These are phyloP conservation scores for Cephus nigrinus DNA, from an alignment of 2,888 invertebrate genomes.

Conservation along the genomic window DNA sequence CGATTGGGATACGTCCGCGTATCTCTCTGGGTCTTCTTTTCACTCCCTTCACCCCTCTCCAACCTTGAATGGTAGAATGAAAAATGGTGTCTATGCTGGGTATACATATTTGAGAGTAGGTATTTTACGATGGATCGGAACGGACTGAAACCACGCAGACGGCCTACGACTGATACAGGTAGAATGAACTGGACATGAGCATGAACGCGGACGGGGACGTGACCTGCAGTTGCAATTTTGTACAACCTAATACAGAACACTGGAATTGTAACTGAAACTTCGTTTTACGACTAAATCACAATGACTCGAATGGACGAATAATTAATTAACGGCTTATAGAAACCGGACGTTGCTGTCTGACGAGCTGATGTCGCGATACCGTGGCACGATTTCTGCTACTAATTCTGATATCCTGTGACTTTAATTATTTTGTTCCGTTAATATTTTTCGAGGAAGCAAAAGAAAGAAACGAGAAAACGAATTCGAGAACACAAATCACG, in stretches of 20 bases:
- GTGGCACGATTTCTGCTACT: conserved; percentile 50
- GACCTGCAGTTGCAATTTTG: neutral
- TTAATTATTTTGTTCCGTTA: neutral
- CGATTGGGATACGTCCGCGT: neutral
- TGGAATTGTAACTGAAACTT: neutral
- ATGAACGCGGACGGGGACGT: neutral
- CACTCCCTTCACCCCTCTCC: neutral
- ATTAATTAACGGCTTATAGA: neutral
- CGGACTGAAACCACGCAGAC: neutral
- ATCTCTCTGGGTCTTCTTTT: neutral
- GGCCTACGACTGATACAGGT: neutral
- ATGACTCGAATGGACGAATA: neutral
- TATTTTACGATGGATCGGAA: neutral
- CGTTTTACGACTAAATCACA: neutral
- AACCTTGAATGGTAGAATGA: neutral
- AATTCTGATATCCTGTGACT: neutral
- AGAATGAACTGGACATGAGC: neutral
- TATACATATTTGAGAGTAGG: neutral
- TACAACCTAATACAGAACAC: neutral
- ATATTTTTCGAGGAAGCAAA: neutral
- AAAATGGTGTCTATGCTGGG: neutral
- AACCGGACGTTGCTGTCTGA: neutral
- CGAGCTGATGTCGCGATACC: conserved; percentile 49
- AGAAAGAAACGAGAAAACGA: neutral
- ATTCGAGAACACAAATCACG: neutral